Evolutionary conservation across 2,888 invertebrate genomes (phyloP).

Genomic region (Apotomis turbidana): DNA sequence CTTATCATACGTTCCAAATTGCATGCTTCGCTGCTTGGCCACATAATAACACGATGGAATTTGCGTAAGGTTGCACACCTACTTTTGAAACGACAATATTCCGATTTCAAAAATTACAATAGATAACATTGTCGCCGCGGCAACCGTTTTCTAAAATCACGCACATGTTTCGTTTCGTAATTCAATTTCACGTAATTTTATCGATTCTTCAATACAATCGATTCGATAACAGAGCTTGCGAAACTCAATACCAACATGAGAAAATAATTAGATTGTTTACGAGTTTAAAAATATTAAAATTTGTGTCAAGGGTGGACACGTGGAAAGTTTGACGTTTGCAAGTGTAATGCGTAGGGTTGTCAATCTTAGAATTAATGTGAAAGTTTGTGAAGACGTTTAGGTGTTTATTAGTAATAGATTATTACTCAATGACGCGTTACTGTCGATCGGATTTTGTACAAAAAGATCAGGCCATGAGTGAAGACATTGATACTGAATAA

Average conservation of each 20-base stretch:
- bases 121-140: slow-evolving; percentile 39
- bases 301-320: slow-evolving; percentile 66
- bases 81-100: slow-evolving; percentile 17
- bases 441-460: no score
- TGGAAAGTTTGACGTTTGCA: slow-evolving; percentile 34
- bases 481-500: no score
- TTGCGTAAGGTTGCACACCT: background rate
- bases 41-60: background rate
- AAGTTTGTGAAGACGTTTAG: no score
- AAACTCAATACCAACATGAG: slow-evolving; percentile 54
- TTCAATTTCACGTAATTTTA: slow-evolving; percentile 60
- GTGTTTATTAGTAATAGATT: no score
- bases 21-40: background rate
- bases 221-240: slow-evolving; percentile 61
- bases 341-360: slow-evolving; percentile 11
- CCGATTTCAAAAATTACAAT: slow-evolving; percentile 31
- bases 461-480: no score
- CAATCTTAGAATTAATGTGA: no score
- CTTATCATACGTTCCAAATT: background rate
- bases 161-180: slow-evolving; percentile 59
- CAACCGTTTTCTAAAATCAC: slow-evolving; percentile 44
- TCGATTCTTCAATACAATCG: slow-evolving; percentile 58
- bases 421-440: no score
- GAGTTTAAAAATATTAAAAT: slow-evolving; percentile 57
- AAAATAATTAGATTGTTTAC: slow-evolving; percentile 55